These are phyloP conservation scores for Unio pictorum DNA, from an alignment of 2,888 invertebrate genomes.

Conservation along the genomic window DNA sequence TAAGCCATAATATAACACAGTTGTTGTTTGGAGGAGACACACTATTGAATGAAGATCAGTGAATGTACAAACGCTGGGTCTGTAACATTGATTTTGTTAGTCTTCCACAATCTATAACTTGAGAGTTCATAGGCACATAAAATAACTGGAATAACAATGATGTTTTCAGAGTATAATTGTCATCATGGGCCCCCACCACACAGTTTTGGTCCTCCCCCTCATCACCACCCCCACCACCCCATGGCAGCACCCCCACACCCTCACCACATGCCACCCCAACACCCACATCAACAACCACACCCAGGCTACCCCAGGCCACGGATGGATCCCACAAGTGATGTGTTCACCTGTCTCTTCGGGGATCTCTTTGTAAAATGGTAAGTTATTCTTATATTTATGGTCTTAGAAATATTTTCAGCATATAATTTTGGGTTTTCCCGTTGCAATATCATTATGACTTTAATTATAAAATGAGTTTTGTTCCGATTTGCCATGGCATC, in stretches of 20 bases:
- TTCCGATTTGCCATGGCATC: no score
- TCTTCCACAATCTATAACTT: no score
- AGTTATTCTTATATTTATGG: conserved; percentile 13
- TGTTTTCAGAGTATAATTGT: conserved; percentile 53
- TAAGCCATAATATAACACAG: no score
- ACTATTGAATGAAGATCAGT: no score
- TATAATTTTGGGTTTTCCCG: conserved; percentile 6
- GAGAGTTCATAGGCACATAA: no score
- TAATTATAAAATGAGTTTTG: no score
- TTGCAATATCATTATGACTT: neutral
- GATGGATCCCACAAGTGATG: conserved; percentile 62
- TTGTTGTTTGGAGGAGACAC: no score
- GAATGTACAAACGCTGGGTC: no score
- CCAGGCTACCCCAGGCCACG: conserved; percentile 39
- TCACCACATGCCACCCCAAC: conserved; percentile 21
- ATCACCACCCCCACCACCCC: conserved; percentile 28
- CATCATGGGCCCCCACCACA: conserved; percentile 41
- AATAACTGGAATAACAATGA: conserved; percentile 19
- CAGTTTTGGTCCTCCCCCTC: conserved; percentile 25
- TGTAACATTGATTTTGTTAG: no score
- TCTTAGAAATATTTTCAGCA: conserved; percentile 1
- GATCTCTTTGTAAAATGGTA: conserved; percentile 66
- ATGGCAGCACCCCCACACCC: conserved; percentile 29
- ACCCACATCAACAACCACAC: conserved; percentile 25
- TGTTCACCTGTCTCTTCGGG: conserved; percentile 64